Evolutionary conservation across 2,113 vertebrate species (phyloP), one percentile per base, ranked within the genome.

Genomic region (Pangasianodon hypophthalmus): DNA sequence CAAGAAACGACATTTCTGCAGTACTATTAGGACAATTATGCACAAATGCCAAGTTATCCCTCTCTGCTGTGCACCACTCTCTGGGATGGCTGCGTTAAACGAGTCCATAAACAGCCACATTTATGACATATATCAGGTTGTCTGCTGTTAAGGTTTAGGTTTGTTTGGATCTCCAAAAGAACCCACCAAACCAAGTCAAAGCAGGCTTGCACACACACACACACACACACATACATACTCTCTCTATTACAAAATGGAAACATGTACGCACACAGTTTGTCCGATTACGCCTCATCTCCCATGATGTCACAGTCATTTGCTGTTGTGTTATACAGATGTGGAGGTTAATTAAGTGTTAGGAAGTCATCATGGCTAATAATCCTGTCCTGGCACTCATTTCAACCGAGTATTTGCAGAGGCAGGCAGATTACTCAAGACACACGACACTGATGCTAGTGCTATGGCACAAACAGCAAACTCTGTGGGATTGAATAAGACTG

Each of bases 251-350:
- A 87, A 58, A 89, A 90, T 91, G 87, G 90, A 92, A 92, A 92
- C 91, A 87, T 67, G 52, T 85, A 86, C 84, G 54, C 60, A 84
- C 62, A 16, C 60, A 32, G 29, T 62, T 87, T 88, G 87, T 37
- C 91, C 86, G 93, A 95, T 87, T 93, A 77, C 88, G 91, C 81
- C 91, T 93, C 91, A 90, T 94, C 90, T 92, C 89, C 90, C 89
- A 94, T 94, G 92, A 96, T 93, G 94, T 95, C 93, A 95, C 92
- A 90, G 90, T 90, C 77, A 91, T 92, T 92, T 91, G 90, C 89
- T 83, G 69, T 95, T 90, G 94, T 94, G 94, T 88, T 86, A 92
- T 92, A 93, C 94, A 95, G 92, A 94, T 95, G 94, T 94, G 90
- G 90, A 87, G 91, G 89, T 88, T 90, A 88, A 92, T 94, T 93